Base-by-base conservation (phyloP, 2,797 vertebrate species). In the Pterois miles region DNA sequence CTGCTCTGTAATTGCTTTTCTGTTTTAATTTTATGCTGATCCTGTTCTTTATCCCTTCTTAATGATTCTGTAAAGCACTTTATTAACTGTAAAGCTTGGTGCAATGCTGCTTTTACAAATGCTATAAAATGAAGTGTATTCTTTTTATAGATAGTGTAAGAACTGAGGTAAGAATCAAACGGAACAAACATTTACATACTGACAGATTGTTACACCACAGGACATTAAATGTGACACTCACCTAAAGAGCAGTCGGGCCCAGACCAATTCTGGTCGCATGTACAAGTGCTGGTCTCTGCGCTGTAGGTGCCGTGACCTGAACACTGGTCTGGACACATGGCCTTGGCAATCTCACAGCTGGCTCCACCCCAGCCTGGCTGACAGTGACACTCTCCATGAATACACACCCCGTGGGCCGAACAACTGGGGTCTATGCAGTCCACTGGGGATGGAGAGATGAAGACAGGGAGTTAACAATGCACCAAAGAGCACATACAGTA, bases 251-350 rank as follows among this genome's bases (percentile, higher is more conserved):
- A 99, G 92, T 99, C 98, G 0, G 97, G 95, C 13, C 98, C 98
- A 1, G 97, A 98, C 98, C 98, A 99, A 83, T 96, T 98, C 87
- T 96, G 93, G 75, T 99, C 97, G 0, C 98, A 99, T 20, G 96
- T 94, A 66, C 98, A 99, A 66, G 95, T 96, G 34, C 94, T 96
- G 43, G 96, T 98, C 83, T 99, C 98, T 6, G 96, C 92, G 33
- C 96, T 95, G 87, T 97, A 96, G 2, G 97, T 97, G 33, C 98
- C 98, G 0, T 99, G 98, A 10, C 98, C 98, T 0, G 98, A 98
- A 75, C 98, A 99, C 89, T 99, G 98, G 82, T 99, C 98, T 0
- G 98, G 97, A 82, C 98, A 99, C 96, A 98, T 96, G 0, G 97
- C 97, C 93, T 99, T 99, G 78, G 97, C 91, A 8, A 98, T 96